These are phyloP conservation scores for Apogon talboti DNA, from an alignment of 2,797 vertebrate species.

Conservation along the genomic window DNA sequence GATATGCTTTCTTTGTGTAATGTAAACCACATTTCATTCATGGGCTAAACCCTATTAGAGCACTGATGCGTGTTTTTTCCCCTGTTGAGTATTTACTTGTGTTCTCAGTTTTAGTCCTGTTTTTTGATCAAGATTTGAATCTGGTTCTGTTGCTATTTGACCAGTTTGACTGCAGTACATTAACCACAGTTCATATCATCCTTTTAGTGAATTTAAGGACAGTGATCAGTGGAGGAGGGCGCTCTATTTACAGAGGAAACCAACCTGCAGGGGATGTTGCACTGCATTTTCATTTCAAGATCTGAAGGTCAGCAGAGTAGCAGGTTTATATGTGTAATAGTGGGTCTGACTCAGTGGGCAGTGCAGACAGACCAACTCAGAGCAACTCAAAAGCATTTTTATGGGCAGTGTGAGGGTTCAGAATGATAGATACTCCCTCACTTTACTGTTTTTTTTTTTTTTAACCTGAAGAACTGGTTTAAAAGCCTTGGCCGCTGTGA, in stretches of 20 bases:
- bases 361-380: constrained; percentile 3
- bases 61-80: neutral
- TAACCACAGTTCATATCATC: neutral
- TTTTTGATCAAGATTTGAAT: neutral
- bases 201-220: constrained; percentile 4
- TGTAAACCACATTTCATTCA: constrained; percentile 13
- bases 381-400: neutral
- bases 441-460: neutral
- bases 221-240: constrained; percentile 12
- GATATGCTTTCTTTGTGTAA: constrained; percentile 33
- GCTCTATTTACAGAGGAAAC: constrained; percentile 17
- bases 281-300: constrained; percentile 2
- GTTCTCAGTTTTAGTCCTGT: neutral
- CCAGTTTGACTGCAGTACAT: neutral
- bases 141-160: neutral
- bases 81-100: neutral
- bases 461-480: constrained; percentile 26
- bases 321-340: neutral
- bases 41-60: constrained; percentile 11
- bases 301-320: constrained; percentile 2
- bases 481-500: neutral
- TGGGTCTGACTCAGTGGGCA: constrained; percentile 15
- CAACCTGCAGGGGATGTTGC: constrained; percentile 1
- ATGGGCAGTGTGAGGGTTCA: neutral
- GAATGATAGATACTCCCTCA: neutral